These are phyloP conservation scores for Glyphotaelius pellucidus DNA, from an alignment of 2,888 invertebrate species.

Conservation along the genomic window DNA sequence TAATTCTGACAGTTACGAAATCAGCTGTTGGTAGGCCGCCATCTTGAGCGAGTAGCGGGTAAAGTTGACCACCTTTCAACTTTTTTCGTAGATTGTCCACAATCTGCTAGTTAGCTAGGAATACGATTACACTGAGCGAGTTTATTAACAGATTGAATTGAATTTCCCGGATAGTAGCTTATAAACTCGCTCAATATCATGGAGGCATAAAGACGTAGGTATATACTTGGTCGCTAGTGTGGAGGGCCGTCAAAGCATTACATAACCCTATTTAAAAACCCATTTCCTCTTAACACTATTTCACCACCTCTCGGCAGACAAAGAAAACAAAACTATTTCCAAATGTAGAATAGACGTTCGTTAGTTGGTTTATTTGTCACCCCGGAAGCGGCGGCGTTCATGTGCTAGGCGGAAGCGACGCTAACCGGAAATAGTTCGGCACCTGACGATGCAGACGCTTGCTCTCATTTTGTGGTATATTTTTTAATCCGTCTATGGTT, in stretches of 20 bases:
- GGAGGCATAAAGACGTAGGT: too few species aligned
- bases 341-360: slow-evolving; percentile 2
- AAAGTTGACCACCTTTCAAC: too few species aligned
- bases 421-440: slow-evolving; percentile 29
- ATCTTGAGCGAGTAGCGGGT: too few species aligned
- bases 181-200: too few species aligned
- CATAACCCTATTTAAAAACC: background rate
- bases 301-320: background rate
- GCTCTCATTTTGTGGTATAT: background rate
- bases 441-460: background rate
- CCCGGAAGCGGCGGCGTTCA: slow-evolving; percentile 12
- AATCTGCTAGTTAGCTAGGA: too few species aligned
- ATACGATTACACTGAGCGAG: too few species aligned
- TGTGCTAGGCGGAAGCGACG: slow-evolving; percentile 16
- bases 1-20: too few species aligned
- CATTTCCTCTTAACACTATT: background rate
- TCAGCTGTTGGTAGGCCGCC: too few species aligned
- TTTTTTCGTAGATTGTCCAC: too few species aligned
- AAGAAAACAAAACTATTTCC: slow-evolving; percentile 10
- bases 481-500: background rate
- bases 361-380: slow-evolving; percentile 6
- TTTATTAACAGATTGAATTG: too few species aligned
- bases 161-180: too few species aligned
- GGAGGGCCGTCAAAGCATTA: background rate
- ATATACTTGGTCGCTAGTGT: background rate